Conservation (phyloP, 1,140 invertebrate species). For the Diabrotica undecimpunctata region DNA sequence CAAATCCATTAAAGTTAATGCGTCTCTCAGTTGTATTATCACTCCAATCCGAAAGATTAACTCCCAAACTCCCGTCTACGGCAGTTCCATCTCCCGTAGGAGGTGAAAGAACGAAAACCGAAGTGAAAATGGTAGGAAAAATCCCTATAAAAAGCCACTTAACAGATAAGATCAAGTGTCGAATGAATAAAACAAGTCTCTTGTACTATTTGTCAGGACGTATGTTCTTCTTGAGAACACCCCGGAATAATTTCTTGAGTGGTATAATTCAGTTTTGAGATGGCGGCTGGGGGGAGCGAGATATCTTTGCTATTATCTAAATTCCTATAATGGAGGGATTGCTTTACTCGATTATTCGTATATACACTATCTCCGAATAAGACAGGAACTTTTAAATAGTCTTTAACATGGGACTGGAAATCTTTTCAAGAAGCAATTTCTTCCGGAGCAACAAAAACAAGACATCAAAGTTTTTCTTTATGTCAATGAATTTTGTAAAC, state of each 20-base stretch:
- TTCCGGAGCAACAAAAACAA: no score
- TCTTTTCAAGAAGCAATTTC: no score
- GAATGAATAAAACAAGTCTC: conserved; percentile 30
- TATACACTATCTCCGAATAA: no score
- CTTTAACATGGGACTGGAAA: no score
- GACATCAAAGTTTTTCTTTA: no score
- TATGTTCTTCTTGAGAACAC: conserved; percentile 27
- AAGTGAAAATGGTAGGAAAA: conserved; percentile 20
- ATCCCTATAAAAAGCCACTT: conserved; percentile 30
- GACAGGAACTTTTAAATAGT: no score
- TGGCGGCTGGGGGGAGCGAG: conserved; percentile 13
- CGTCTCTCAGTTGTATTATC: not conserved
- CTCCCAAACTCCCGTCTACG: conserved; percentile 5
- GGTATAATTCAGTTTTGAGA: conserved; percentile 25
- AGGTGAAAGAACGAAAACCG: conserved; percentile 14
- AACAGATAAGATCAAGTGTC: conserved; percentile 31
- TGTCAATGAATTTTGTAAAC: no score
- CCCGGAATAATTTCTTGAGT: conserved; percentile 30
- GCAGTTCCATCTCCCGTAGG: not conserved
- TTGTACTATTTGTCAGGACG: conserved; percentile 27
- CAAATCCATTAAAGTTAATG: not conserved
- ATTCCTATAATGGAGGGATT: conserved; percentile 13
- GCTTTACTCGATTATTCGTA: not conserved
- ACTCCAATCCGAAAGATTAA: conserved; percentile 10
- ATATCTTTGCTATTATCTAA: conserved; percentile 21